A percentile compares a stretch with the other conserved stretches of the same genome.
Evolutionary conservation across 2,113 vertebrate species (phyloP).

Genomic region (Labeo catla): DNA sequence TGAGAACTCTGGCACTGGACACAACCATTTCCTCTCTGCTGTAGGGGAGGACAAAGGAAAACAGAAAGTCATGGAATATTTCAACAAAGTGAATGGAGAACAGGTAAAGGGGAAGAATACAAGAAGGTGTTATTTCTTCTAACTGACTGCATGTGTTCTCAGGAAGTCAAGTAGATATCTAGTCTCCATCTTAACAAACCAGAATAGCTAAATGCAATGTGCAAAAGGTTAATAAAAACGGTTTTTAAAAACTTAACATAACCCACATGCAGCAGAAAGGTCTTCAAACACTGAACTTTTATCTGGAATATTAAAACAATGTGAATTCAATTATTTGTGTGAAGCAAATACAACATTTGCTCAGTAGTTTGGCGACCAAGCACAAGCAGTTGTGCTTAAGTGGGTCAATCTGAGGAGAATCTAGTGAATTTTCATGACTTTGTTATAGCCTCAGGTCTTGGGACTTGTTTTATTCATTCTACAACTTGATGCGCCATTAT

Average conservation of each 20-base stretch:
- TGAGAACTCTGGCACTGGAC: background rate
- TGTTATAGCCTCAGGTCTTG: background rate
- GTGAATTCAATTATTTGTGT: background rate
- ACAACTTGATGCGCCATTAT: background rate
- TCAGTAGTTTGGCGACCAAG: background rate
- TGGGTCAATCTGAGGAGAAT: background rate
- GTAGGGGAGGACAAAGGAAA: background rate
- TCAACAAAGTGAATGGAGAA: background rate
- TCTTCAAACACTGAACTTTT: background rate
- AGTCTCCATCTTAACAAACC: background rate
- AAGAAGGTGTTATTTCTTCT: background rate
- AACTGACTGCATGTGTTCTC: background rate
- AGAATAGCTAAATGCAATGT: background rate
- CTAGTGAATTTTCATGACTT: background rate
- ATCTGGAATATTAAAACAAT: background rate
- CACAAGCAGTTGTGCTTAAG: constrained; percentile 1
- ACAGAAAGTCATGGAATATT: background rate
- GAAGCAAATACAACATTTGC: background rate
- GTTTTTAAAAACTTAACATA: background rate
- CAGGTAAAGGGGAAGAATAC: background rate
- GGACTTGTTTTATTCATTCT: background rate
- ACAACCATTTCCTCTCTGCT: background rate
- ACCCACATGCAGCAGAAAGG: background rate
- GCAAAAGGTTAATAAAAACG: background rate
- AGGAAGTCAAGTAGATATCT: background rate